Conservation (phyloP, 2,888 invertebrate species). For the Eupsilia transversa region DNA sequence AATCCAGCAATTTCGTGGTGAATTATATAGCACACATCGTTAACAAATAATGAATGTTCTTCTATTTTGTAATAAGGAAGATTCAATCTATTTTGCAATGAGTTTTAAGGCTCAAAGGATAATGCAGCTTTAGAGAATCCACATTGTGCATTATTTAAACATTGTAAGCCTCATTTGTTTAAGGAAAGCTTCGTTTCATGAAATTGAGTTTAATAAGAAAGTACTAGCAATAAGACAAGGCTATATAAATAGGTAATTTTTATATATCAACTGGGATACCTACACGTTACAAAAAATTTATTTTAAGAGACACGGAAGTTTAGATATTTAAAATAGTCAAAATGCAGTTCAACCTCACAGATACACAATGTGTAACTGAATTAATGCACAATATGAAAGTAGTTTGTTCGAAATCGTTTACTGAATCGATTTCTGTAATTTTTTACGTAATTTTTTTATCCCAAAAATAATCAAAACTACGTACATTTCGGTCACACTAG, state of each 20-base stretch:
- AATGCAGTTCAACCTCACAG: not conserved
- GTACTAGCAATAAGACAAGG: not conserved
- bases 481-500: no score
- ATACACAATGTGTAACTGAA: not conserved
- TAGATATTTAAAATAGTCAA: not conserved
- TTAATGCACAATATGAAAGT: not conserved
- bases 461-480: no score
- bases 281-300: not conserved
- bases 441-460: no score
- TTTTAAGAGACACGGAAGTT: not conserved
- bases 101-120: slow-evolving; percentile 12
- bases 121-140: slow-evolving; percentile 37
- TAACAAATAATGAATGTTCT: not conserved
- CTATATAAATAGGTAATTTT: not conserved
- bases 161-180: not conserved
- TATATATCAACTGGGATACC: not conserved
- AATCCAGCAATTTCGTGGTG: not conserved
- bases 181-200: not conserved
- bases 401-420: no score
- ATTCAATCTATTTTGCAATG: slow-evolving; percentile 3
- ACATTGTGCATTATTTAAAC: not conserved
- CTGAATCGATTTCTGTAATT: no score
- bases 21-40: slow-evolving; percentile 12
- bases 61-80: not conserved
- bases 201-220: not conserved